A percentile compares a stretch with the other conserved stretches of the same genome.
Conservation (phyloP, 2,888 invertebrate genomes). For the Xestia rhomboidea region DNA sequence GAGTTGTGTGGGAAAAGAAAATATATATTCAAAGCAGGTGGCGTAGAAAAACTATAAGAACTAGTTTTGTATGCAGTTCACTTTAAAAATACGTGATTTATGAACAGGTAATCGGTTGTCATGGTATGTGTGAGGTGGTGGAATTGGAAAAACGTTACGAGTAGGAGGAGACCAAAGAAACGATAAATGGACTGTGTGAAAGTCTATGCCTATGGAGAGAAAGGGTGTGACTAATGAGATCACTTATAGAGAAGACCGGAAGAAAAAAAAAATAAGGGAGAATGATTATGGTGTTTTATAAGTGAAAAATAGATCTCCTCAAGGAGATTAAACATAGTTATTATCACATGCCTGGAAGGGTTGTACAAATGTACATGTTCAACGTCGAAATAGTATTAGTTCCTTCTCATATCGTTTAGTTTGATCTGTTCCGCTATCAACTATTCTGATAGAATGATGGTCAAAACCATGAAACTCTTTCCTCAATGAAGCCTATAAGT, state of each 20-base stretch:
- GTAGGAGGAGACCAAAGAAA: neutral
- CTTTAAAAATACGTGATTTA: neutral
- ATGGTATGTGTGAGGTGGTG: neutral
- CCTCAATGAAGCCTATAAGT: neutral
- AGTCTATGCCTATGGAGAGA: neutral
- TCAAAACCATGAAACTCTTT: neutral
- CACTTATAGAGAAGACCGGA: neutral
- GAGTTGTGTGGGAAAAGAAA: slow-evolving; percentile 12
- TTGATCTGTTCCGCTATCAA: neutral
- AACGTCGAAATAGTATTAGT: neutral
- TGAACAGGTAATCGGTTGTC: neutral
- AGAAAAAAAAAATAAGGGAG: neutral
- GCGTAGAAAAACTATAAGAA: slow-evolving; percentile 10
- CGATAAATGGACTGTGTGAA: neutral
- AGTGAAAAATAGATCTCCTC: neutral
- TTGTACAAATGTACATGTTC: neutral
- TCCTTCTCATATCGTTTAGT: neutral
- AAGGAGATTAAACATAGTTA: too few species aligned
- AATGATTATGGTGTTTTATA: neutral
- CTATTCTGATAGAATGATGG: neutral
- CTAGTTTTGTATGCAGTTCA: neutral
- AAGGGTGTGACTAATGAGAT: neutral
- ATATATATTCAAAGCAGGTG: slow-evolving; percentile 15
- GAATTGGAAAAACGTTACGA: neutral
- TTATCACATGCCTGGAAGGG: neutral